A percentile compares a stretch with the other conserved stretches of the same genome.
These are phyloP conservation scores for Chrosomus eos DNA, from an alignment of 2,797 vertebrate species.

Conservation along the genomic window DNA sequence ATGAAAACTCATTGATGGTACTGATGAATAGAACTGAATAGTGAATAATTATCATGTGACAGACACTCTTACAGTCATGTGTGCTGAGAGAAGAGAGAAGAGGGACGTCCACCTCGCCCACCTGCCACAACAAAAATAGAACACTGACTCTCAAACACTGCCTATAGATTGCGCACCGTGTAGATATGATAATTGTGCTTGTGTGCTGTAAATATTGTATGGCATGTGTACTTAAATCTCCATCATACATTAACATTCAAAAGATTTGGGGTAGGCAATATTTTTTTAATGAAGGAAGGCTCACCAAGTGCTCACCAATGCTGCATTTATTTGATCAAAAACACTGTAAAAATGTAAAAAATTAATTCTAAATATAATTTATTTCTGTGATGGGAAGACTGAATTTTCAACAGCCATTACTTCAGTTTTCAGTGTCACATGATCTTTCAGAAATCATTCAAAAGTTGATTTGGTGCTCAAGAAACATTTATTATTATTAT, in stretches of 20 bases:
- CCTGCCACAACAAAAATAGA: conserved; percentile 32
- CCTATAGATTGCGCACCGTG: background rate
- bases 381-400: background rate
- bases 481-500: background rate
- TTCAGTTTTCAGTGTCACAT: background rate
- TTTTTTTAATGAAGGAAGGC: background rate
- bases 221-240: background rate
- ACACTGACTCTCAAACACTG: background rate
- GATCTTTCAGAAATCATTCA: background rate
- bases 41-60: conserved; percentile 8
- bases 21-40: conserved; percentile 14
- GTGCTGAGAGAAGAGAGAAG: conserved; percentile 10
- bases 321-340: background rate
- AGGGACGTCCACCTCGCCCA: conserved; percentile 17
- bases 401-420: background rate
- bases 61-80: conserved; percentile 41
- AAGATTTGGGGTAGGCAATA: background rate
- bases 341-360: background rate
- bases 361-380: background rate
- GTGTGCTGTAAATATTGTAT: background rate
- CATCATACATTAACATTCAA: background rate
- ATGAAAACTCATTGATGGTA: background rate
- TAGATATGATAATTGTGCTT: background rate
- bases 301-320: background rate
- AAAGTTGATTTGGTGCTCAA: background rate